Evolutionary conservation across 2,888 invertebrate genomes (phyloP), one percentile per base, ranked within the genome.

Genomic region (Drosophila meridiana): DNA sequence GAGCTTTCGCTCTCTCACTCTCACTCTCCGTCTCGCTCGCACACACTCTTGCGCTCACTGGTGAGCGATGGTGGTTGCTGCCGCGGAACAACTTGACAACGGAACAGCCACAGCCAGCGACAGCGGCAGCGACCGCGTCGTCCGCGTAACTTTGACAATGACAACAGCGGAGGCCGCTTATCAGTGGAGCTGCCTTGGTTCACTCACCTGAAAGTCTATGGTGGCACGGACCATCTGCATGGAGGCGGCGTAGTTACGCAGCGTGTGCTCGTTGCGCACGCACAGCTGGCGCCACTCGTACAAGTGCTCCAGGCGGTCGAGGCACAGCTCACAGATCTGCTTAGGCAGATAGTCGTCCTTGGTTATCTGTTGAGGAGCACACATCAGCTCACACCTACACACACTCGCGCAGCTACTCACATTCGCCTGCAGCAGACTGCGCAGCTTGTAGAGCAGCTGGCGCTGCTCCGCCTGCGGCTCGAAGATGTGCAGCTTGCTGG

Each of bases 401-500:
- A 43, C 14, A 56, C 14, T 56, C 20, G 13, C 30, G 14, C 14
- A 38, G 13, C 30, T 63, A 83, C 95, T 95, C 93, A 96, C 96
- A 94, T 95, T 95, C 92, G 95, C 94, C 70, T 95, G 95, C 92
- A 96, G 94, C 90, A 96, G 94, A 85, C 95, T 95, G 90, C 95
- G 94, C 90, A 96, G 94, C 92, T 96, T 96, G 92, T 95, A 95
- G 69, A 95, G 94, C 81, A 96, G 94, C 93, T 96, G 96, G 83
- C 96, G 94, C 92, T 96, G 95, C 91, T 96, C 96, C 61, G 96
- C 95, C 92, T 96, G 95, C 92, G 95, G 95, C 91, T 96, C 96
- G 92, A 96, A 96, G 91, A 96, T 95, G 92, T 95, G 95, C 83
- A 96, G 94, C 92, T 96, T 94, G 85, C 95, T 94, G 82, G 95